Percentiles rank a stretch among this genome's conserved stretches.
These are phyloP conservation scores for Tetragonisca angustula DNA, from an alignment of 2,888 invertebrate genomes.

Conservation along the genomic window DNA sequence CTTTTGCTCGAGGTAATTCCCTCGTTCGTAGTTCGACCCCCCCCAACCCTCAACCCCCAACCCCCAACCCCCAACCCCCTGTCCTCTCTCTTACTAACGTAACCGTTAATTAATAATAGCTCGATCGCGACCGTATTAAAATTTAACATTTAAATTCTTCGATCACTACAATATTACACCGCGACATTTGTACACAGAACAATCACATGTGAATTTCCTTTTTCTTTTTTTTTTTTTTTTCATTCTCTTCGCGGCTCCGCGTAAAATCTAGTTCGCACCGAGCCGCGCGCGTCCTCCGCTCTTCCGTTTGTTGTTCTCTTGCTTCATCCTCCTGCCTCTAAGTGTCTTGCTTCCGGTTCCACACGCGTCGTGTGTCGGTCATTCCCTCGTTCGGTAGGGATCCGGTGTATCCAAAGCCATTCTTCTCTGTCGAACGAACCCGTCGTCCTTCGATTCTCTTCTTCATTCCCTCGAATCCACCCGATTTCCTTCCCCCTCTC, in stretches of 20 bases:
- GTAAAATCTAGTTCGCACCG: slow-evolving; percentile 25
- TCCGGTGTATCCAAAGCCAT: neutral
- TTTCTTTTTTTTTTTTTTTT: too few relatives aligned
- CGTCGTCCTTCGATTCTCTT: too few relatives aligned
- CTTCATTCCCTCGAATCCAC: neutral
- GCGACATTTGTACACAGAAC: slow-evolving; percentile 87
- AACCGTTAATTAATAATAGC: slow-evolving; percentile 75
- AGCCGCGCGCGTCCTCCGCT: slow-evolving; percentile 39
- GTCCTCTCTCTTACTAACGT: slow-evolving; percentile 6
- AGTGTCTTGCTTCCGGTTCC: slow-evolving; percentile 54
- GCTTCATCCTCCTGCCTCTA: slow-evolving; percentile 46
- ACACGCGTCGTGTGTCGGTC: slow-evolving; percentile 8
- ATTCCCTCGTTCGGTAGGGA: too few relatives aligned
- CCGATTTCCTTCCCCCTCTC: neutral
- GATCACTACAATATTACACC: slow-evolving; percentile 84
- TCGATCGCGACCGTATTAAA: slow-evolving; percentile 84
- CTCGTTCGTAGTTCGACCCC: slow-evolving; percentile 17
- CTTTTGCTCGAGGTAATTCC: slow-evolving; percentile 41
- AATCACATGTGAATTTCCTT: slow-evolving; percentile 86
- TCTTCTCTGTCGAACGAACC: slow-evolving; percentile 15
- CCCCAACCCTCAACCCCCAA: neutral
- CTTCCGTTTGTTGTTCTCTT: slow-evolving; percentile 52
- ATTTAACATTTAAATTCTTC: slow-evolving; percentile 84
- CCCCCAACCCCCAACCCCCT: neutral
- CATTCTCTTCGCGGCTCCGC: slow-evolving; percentile 64